Conservation (phyloP, 2,888 invertebrate species). For the Pristionchus mayeri region DNA sequence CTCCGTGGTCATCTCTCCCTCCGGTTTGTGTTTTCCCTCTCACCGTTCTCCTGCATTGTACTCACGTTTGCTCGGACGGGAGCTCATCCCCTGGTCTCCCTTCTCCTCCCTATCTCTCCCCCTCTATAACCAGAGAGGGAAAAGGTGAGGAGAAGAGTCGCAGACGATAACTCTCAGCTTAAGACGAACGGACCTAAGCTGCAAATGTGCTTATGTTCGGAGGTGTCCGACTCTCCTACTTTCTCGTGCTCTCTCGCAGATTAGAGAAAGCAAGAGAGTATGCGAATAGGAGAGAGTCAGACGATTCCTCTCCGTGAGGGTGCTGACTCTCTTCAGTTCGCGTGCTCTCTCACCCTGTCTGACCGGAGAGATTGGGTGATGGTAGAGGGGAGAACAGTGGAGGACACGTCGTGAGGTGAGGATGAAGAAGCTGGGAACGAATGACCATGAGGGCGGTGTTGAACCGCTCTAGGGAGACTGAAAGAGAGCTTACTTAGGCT, state of each 20-base stretch:
- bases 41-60: neutral
- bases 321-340: neutral
- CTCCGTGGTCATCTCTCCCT: neutral
- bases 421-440: no score
- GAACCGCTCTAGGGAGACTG: no score
- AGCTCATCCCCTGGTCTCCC: neutral
- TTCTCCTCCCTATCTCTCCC: neutral
- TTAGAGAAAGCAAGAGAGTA: neutral
- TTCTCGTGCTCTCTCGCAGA: neutral
- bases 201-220: constrained; percentile 11
- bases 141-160: neutral
- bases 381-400: neutral
- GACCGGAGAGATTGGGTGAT: neutral
- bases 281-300: neutral
- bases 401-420: no score
- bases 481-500: no score
- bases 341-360: neutral
- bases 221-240: neutral
- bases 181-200: constrained; percentile 8
- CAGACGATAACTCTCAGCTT: neutral
- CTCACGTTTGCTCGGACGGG: no score
- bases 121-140: neutral
- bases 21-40: neutral
- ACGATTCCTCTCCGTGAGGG: neutral
- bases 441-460: no score